Percentiles rank a stretch among this genome's conserved stretches.
Conservation (phyloP, 2,888 invertebrate species). For the Dorcus hopei region DNA sequence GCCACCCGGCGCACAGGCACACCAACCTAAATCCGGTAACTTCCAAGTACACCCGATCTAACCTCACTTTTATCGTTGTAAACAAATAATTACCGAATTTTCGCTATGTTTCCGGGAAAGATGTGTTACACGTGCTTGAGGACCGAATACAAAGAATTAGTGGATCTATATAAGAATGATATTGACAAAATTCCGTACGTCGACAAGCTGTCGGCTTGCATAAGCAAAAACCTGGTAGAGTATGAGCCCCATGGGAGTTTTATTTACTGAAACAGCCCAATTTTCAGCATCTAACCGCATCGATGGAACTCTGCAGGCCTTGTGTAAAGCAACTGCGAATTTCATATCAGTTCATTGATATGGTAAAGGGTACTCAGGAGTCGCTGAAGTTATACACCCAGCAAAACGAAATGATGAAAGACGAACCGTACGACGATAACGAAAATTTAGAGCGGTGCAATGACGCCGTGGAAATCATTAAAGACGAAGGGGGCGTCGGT, state of each 20-base stretch:
- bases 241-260: neutral
- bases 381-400: conserved; percentile 17
- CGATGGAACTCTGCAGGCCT: conserved; percentile 27
- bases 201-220: conserved; percentile 30
- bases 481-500: neutral
- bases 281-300: conserved; percentile 26
- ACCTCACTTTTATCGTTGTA: no score
- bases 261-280: neutral
- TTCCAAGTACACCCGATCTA: no score
- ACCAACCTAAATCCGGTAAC: no score
- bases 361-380: conserved; percentile 31
- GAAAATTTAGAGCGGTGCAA: neutral
- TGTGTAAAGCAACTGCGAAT: conserved; percentile 28
- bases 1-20: no score
- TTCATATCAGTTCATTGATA: conserved; percentile 32
- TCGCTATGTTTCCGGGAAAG: neutral
- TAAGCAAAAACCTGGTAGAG: conserved; percentile 11
- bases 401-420: neutral
- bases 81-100: no score
- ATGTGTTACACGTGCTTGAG: conserved; percentile 30
- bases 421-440: neutral
- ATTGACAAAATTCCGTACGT: conserved; percentile 28
- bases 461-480: neutral
- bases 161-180: conserved; percentile 22
- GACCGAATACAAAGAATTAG: conserved; percentile 20